phyloP scores from a whole-genome alignment of 2,888 invertebrate genomes.

The Pyrgus malvae region DNA sequence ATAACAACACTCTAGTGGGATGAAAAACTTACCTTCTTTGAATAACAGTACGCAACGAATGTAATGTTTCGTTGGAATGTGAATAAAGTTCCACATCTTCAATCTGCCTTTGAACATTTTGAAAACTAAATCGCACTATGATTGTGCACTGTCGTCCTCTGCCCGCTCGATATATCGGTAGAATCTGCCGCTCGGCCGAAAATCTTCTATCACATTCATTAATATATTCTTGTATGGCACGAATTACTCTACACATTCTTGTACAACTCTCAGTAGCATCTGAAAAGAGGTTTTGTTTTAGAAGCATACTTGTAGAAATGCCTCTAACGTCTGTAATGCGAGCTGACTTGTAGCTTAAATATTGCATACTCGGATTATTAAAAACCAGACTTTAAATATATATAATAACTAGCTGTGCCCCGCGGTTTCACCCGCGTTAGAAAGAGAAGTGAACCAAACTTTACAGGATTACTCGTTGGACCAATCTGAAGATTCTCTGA shows the following conservation, averaged over 20 bases:
- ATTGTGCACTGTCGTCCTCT: conserved; percentile 94
- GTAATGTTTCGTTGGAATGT: conserved; percentile 96
- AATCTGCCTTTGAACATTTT: conserved; percentile 91
- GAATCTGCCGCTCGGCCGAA: conserved; percentile 92
- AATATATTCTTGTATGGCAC: conserved; percentile 96
- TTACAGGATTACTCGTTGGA: too few relatives aligned
- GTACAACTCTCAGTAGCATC: conserved; percentile 70
- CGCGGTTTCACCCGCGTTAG: too few relatives aligned
- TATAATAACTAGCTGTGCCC: too few relatives aligned
- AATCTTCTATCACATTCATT: conserved; percentile 96
- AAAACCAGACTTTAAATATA: too few relatives aligned
- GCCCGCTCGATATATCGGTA: conserved; percentile 94
- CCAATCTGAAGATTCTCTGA: too few relatives aligned
- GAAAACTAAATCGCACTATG: conserved; percentile 89
- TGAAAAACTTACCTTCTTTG: conserved; percentile 81
- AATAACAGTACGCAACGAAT: conserved; percentile 90
- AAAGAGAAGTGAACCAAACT: too few relatives aligned
- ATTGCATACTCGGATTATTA: too few relatives aligned
- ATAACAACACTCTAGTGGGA: background rate
- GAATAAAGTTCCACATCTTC: conserved; percentile 96
- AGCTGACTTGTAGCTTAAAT: too few relatives aligned
- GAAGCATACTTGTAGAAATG: too few relatives aligned
- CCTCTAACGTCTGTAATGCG: too few relatives aligned
- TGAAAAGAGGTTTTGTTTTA: conserved; percentile 39
- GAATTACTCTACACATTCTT: conserved; percentile 95